Percentiles rank a stretch among this genome's conserved stretches.
These are phyloP conservation scores for Choreutis nemorana DNA, from an alignment of 2,888 invertebrate species.

Conservation along the genomic window DNA sequence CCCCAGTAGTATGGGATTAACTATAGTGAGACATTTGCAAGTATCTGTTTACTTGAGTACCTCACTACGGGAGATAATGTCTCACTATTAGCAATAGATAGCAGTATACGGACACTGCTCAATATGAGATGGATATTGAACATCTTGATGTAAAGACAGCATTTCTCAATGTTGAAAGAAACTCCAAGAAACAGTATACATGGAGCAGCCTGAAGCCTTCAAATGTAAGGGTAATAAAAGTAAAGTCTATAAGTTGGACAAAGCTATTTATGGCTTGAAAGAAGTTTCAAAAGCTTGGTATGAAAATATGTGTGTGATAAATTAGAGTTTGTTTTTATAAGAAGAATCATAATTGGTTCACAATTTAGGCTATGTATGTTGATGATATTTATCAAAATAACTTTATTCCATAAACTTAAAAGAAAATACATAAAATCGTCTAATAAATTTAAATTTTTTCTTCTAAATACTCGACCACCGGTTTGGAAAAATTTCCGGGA, in stretches of 20 bases:
- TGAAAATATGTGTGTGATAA: conserved; percentile 7
- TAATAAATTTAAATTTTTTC: too few relatives aligned
- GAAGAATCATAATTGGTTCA: neutral
- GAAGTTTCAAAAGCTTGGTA: conserved; percentile 4
- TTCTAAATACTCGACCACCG: too few relatives aligned
- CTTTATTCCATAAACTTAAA: too few relatives aligned
- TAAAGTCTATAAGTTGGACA: conserved; percentile 9
- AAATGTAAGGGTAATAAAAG: conserved; percentile 3
- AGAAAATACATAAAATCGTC: too few relatives aligned
- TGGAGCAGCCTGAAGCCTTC: conserved; percentile 12
- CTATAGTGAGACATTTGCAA: conserved; percentile 10
- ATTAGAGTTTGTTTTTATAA: conserved; percentile 6
- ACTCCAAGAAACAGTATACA: conserved; percentile 8
- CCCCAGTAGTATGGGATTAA: conserved; percentile 7
- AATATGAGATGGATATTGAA: conserved; percentile 7
- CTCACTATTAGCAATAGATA: conserved; percentile 9
- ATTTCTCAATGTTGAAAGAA: conserved; percentile 13
- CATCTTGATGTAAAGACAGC: conserved; percentile 13
- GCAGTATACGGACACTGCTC: too few relatives aligned
- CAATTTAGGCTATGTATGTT: conserved; percentile 7
- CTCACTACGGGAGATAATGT: too few relatives aligned
- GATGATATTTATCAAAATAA: too few relatives aligned
- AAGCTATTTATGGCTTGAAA: conserved; percentile 10
- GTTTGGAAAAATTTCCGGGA: too few relatives aligned
- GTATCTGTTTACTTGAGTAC: too few relatives aligned